Base-by-base conservation (phyloP, 1,140 invertebrate species). In the Penaeus japonicus region DNA sequence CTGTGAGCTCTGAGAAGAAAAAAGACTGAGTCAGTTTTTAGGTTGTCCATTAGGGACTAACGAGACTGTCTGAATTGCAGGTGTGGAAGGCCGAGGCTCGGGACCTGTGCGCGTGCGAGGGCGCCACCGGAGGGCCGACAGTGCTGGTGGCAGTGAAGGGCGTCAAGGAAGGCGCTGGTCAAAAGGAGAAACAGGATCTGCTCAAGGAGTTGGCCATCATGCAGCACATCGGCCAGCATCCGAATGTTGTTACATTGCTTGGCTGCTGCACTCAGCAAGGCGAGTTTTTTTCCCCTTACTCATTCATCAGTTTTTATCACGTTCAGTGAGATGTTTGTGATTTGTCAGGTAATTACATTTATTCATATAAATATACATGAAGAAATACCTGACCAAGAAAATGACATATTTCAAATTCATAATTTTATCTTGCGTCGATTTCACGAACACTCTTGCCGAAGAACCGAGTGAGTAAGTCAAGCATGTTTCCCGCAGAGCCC, bases 41-140 rank as follows among this genome's bases (percentile, higher is more conserved):
- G 12, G 15, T 15, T 17, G n/a, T 1, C 27, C 55, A 24, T 77
- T 4, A 24, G n/a, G 22, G 55, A 30, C 24, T 35, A 54, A 20
- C 20, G 75, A 24, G 85, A 22, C 89, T 80, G 90, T 87, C 78
- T 59, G 3, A 47, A 0, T 32, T 62, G 10, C 82, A 96, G 94
- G 96, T 96, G 32, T 96, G 96, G 96, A 96, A 96, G 93, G 96
- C 96, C 10, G 96, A 96, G 93, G 96, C 95, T 15, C 95, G 96
- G 90, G 95, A 96, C 91, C 93, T 96, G 83, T 95, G 94, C 73
- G 96, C 96, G 17, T 95, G 96, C 91, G 95, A 96, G 90, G 96
- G 96, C 73, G 82, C 62, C 22, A 75, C 75, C 5, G 90, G 88
- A 53, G 89, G 82, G 4, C 88, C 89, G 27, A 96, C 96, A 5